Percentiles rank a stretch among this genome's conserved stretches.
phyloP scores from a whole-genome alignment of 2,888 invertebrate species.

The Clivina fossor region DNA sequence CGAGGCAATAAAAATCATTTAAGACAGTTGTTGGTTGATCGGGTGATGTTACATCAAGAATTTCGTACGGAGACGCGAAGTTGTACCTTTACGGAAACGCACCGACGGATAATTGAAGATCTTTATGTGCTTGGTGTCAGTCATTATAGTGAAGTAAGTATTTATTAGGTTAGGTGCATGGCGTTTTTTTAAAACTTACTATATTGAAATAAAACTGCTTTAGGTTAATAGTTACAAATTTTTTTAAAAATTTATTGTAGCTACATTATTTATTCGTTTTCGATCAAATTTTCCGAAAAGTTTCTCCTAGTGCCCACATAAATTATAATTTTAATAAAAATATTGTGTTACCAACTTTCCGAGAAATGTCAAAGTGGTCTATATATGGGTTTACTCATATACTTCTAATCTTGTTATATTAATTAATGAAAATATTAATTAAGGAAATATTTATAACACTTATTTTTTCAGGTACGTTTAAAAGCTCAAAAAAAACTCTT shows the following conservation, averaged over 20 bases:
- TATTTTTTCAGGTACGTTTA: conserved; percentile 59
- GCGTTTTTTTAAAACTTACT: background rate
- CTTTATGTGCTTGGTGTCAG: conserved; percentile 65
- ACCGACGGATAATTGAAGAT: conserved; percentile 62
- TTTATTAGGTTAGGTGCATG: background rate
- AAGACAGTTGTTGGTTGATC: conserved; percentile 65
- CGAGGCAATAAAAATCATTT: conserved; percentile 63
- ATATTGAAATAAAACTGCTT: no score
- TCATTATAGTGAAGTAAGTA: conserved; percentile 65
- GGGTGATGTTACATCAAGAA: conserved; percentile 68
- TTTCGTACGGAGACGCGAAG: conserved; percentile 54
- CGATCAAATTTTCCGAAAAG: no score
- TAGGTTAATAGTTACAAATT: no score
- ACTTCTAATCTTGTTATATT: no score
- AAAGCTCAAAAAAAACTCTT: conserved; percentile 68
- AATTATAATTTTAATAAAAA: conserved; percentile 19
- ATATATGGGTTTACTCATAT: no score
- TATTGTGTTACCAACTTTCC: no score
- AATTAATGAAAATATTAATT: no score
- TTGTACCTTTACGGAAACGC: conserved; percentile 61
- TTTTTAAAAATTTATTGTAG: no score
- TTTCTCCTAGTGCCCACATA: no score
- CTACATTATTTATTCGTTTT: no score
- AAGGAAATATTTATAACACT: no score
- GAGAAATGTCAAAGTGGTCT: no score